Conservation (phyloP, 2,797 vertebrate species). For the Syndactyla subalaris region DNA sequence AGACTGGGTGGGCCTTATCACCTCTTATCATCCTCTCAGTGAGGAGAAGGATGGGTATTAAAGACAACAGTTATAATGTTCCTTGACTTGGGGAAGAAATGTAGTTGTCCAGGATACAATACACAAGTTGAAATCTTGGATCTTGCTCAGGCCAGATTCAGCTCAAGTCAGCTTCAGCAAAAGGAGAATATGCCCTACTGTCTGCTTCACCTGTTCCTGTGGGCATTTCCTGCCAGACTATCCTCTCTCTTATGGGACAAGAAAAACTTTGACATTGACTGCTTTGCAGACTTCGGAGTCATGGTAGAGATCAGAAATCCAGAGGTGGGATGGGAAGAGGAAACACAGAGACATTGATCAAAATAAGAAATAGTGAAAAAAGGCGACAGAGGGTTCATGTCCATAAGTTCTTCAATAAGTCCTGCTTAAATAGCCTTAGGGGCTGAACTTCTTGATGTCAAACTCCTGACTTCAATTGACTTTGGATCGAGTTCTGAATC, state of each 20-base stretch:
- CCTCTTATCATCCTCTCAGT: background rate
- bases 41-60: background rate
- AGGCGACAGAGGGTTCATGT: background rate
- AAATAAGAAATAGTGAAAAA: background rate
- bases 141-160: background rate
- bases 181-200: background rate
- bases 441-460: background rate
- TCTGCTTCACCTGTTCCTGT: background rate
- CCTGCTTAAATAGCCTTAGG: slow-evolving; percentile 19
- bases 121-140: background rate
- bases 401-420: background rate
- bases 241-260: background rate
- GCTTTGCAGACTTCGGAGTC: background rate
- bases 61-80: background rate
- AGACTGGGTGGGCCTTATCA: background rate
- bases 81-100: background rate
- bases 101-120: background rate
- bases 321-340: background rate
- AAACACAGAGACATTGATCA: background rate
- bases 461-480: slow-evolving; percentile 49
- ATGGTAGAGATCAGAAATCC: background rate
- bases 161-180: background rate
- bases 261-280: background rate
- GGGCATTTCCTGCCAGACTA: background rate
- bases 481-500: background rate